Conservation (phyloP, 2,888 invertebrate species). For the Troilus luridus region DNA sequence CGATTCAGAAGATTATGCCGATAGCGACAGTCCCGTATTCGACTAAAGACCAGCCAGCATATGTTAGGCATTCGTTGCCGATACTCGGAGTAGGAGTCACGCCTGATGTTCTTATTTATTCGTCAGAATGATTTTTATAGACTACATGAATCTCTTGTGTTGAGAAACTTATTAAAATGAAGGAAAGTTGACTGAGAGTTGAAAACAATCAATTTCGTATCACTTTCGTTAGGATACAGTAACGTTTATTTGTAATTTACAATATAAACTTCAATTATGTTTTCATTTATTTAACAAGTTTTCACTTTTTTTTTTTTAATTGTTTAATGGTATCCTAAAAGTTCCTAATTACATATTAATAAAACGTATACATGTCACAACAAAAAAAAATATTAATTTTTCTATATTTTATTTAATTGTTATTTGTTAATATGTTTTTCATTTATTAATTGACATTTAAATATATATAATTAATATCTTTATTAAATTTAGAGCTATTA, state of each 20-base stretch:
- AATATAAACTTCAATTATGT: constrained; percentile 10
- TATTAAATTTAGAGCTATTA: constrained; percentile 29
- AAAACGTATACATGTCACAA: constrained; percentile 6
- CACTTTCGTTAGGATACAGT: constrained; percentile 22
- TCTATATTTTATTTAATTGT: constrained; percentile 56
- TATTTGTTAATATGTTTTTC: constrained; percentile 54
- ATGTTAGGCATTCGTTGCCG: background rate
- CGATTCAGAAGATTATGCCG: constrained; percentile 64
- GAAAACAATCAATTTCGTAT: constrained; percentile 21
- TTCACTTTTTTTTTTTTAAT: background rate
- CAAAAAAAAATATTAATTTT: constrained; percentile 52
- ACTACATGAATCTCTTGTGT: constrained; percentile 20
- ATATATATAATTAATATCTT: constrained; percentile 27
- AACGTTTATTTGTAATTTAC: constrained; percentile 5
- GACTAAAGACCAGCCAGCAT: background rate
- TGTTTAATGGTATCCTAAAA: constrained; percentile 52
- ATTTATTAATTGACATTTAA: constrained; percentile 39
- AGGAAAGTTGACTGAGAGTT: constrained; percentile 25
- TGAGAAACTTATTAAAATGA: background rate
- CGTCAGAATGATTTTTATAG: background rate
- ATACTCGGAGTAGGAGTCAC: background rate
- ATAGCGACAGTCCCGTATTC: constrained; percentile 63
- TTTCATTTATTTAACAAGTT: constrained; percentile 43
- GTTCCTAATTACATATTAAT: constrained; percentile 58
- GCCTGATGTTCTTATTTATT: constrained; percentile 24